Base-by-base conservation (phyloP, 23 tunicate genomes). In the Diplosoma virens region DNA sequence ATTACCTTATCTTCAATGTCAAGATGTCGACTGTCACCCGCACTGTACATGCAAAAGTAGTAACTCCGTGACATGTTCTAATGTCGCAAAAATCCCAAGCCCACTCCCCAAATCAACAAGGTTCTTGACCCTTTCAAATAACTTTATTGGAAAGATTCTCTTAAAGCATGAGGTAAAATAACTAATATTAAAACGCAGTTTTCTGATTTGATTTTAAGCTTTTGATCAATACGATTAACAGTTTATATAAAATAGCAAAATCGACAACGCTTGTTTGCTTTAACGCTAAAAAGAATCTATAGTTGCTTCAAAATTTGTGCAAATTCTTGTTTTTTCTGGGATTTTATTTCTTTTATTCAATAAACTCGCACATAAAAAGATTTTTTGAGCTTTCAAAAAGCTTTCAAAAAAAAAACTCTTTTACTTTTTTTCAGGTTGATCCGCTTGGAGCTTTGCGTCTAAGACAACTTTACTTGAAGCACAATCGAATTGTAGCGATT, bases 121-220 rank as follows among this genome's bases (percentile, higher is more conserved):
- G 0, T 53, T 33, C 17, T 37, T 87, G 77, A 84, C 84, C 45
- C 73, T 87, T 25, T 50, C 60, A 1, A 26, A 50, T 7, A 80
- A 73, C 33, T 31, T 64, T 18, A 67, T 80, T 32, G 93, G 93
- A 1, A 71, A 86, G 17, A 33, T 73, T 1, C 37, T 87, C 9
- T 18, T 66, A 22, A 73, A 37, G 37, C 2, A 18, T n/a, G 70
- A 87, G 86, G 93, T 87, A 67, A n/a, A n/a, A n/a, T n/a, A n/a
- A n/a, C n/a, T n/a, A n/a, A n/a, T n/a, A n/a, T n/a, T n/a, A n/a
- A n/a, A n/a, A n/a, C n/a, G n/a, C n/a, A n/a, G n/a, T n/a, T n/a
- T n/a, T n/a, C n/a, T n/a, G n/a, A n/a, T n/a, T n/a, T n/a, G n/a
- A n/a, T n/a, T n/a, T n/a, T n/a, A n/a, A n/a, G n/a, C n/a, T n/a